phyloP scores from a whole-genome alignment of 2,113 vertebrate genomes.

The Nycticryphes semicollaris region DNA sequence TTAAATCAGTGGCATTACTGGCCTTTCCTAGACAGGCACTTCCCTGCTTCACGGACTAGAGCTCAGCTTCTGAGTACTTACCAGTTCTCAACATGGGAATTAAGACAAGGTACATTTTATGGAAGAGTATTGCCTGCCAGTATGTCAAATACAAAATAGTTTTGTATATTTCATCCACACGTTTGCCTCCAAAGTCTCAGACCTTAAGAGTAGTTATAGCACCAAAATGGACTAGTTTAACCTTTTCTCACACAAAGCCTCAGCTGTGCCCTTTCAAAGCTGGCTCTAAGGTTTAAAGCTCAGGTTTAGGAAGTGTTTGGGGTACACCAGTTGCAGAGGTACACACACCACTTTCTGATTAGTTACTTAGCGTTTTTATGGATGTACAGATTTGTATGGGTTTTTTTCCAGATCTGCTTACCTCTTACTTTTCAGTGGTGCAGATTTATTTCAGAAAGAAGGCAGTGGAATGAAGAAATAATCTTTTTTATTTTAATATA shows the following conservation, averaged over 20 bases:
- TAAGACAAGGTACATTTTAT: background rate
- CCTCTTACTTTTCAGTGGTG: background rate
- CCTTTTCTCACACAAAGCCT: background rate
- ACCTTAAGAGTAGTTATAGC: background rate
- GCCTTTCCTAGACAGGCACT: background rate
- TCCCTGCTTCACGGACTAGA: background rate
- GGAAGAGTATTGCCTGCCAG: background rate
- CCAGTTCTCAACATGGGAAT: background rate
- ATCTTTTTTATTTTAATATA: background rate
- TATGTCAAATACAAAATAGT: background rate
- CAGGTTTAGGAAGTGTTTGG: background rate
- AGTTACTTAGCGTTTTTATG: background rate
- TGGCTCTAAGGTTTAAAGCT: background rate
- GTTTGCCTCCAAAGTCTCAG: background rate
- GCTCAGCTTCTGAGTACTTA: background rate
- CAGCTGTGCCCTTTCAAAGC: background rate
- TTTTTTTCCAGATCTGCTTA: background rate
- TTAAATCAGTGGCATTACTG: background rate
- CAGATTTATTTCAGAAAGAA: background rate
- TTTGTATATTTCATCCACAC: background rate
- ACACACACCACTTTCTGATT: background rate
- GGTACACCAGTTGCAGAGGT: background rate
- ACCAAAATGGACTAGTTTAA: background rate
- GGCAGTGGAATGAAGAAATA: background rate
- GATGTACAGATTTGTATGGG: background rate